Evolutionary conservation across 2,888 invertebrate species (phyloP).

Genomic region (Amphipoea lucens): DNA sequence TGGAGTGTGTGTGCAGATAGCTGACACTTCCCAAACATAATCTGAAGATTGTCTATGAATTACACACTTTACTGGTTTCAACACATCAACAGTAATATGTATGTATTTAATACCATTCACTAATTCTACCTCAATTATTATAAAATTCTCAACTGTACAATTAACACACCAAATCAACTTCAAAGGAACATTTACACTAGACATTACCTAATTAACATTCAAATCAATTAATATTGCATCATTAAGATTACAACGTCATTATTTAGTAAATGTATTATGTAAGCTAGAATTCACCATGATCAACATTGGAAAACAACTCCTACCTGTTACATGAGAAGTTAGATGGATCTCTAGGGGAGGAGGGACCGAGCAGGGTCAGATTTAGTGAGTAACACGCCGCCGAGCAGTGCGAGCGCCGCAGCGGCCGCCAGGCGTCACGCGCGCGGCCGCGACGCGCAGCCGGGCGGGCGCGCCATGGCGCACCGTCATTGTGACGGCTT

Average conservation of each 20-base stretch:
- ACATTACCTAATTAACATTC: conserved; percentile 46
- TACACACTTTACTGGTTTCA: conserved; percentile 10
- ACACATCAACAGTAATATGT: conserved; percentile 36
- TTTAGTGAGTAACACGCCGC: conserved; percentile 78
- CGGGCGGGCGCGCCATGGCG: conserved; percentile 85
- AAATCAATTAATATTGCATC: conserved; percentile 65
- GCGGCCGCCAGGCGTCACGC: conserved; percentile 88
- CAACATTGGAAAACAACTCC: conserved; percentile 13
- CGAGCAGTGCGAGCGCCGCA: conserved; percentile 81
- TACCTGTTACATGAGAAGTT: conserved; percentile 29
- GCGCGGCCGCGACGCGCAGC: conserved; percentile 79
- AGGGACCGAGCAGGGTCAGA: conserved; percentile 73
- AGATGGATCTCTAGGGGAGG: conserved; percentile 62
- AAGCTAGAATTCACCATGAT: conserved; percentile 49
- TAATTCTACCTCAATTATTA: conserved; percentile 45
- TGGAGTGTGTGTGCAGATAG: conserved; percentile 5
- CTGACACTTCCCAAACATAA: conserved; percentile 10
- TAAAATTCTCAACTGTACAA: conserved; percentile 50
- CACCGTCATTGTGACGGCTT: conserved; percentile 95
- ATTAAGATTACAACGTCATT: conserved; percentile 53
- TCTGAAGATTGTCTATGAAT: neutral
- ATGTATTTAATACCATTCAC: conserved; percentile 18
- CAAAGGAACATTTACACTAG: conserved; percentile 58
- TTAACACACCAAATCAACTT: conserved; percentile 50
- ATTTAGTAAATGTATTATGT: conserved; percentile 40